Conservation (phyloP, 2,113 vertebrate genomes). For the Machaerirhynchus nigripectus region DNA sequence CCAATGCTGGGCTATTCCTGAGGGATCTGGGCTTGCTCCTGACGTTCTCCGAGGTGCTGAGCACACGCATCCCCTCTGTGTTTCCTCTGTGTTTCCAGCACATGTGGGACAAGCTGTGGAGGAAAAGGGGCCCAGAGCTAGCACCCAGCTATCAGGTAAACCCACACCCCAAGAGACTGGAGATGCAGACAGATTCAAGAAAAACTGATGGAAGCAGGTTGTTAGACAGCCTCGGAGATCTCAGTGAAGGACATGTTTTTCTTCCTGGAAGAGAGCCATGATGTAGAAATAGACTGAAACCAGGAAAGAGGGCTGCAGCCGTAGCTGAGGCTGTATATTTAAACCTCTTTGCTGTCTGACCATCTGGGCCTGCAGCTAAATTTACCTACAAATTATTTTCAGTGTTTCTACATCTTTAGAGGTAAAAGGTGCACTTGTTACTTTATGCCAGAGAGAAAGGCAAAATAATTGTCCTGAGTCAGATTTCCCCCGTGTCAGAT, state of each 20-base stretch:
- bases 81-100: neutral
- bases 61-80: neutral
- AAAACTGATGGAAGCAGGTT: constrained; percentile 6
- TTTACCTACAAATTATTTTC: constrained; percentile 39
- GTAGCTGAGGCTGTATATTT: neutral
- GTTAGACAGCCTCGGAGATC: constrained; percentile 6
- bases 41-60: neutral
- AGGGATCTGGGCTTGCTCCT: neutral
- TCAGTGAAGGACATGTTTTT: neutral
- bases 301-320: neutral
- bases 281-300: constrained; percentile 15
- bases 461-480: neutral
- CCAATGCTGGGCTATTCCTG: neutral
- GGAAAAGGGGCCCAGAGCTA: neutral
- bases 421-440: neutral
- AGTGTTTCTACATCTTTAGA: neutral
- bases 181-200: neutral
- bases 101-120: fast-evolving
- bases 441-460: neutral
- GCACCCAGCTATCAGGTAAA: neutral
- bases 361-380: constrained; percentile 41
- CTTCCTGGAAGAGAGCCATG: constrained; percentile 22
- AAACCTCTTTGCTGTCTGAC: constrained; percentile 3
- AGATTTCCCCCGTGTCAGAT: neutral
- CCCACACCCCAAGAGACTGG: neutral